Evolutionary conservation across 2,797 vertebrate species (phyloP).

Genomic region (Tarsius wallacei): DNA sequence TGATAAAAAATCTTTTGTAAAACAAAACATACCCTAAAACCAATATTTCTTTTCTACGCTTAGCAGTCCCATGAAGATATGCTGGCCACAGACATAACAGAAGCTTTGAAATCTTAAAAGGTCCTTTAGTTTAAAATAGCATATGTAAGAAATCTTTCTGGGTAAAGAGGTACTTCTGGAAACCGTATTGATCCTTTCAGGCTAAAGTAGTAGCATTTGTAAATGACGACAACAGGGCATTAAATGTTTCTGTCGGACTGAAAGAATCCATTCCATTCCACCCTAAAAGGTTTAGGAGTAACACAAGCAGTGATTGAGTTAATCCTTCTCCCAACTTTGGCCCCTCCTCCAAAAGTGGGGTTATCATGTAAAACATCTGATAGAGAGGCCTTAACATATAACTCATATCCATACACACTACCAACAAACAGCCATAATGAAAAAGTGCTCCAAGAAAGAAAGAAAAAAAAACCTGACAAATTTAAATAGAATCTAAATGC

Average conservation of each 20-base stretch:
- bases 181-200: constrained; percentile 1
- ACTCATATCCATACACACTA: not conserved
- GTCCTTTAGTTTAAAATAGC: constrained; percentile 21
- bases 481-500: not conserved
- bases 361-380: not conserved
- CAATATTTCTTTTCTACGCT: not conserved
- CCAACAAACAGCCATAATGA: not conserved
- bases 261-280: constrained; percentile 25
- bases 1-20: not conserved
- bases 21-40: constrained; percentile 36
- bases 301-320: not conserved
- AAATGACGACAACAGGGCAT: constrained; percentile 11
- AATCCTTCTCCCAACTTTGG: constrained; percentile 19
- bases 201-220: not conserved
- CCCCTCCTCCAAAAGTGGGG: not conserved
- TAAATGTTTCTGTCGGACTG: not conserved
- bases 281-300: not conserved
- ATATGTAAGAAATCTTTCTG: not conserved
- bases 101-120: constrained; percentile 29
- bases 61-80: constrained; percentile 8
- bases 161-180: constrained; percentile 24
- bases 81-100: not conserved
- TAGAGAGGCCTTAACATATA: not conserved
- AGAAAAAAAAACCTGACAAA: not conserved
- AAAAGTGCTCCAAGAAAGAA: not conserved